These are phyloP conservation scores for Drosophila phalerata DNA, from an alignment of 2,888 invertebrate species.

Conservation along the genomic window DNA sequence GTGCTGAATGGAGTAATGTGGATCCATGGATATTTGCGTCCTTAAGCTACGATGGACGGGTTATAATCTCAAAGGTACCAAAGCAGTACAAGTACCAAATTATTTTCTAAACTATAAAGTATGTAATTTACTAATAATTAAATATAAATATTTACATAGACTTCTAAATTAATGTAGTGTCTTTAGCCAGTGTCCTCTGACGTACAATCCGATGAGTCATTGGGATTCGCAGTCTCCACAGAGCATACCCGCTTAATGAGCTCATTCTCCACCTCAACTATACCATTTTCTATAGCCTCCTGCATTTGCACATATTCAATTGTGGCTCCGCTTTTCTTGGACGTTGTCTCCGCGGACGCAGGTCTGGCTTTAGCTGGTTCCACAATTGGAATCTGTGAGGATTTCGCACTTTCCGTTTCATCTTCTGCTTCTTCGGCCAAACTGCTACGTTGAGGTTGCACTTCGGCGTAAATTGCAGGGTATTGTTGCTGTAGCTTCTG, in stretches of 20 bases:
- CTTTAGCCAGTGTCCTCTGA: conserved; percentile 87
- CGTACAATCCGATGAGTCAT: conserved; percentile 89
- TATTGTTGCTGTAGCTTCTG: conserved; percentile 91
- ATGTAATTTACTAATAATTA: conserved; percentile 19
- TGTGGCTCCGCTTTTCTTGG: conserved; percentile 75
- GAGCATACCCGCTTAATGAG: conserved; percentile 86
- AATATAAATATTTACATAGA: conserved; percentile 21
- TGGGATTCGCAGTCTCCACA: conserved; percentile 88
- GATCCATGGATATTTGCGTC: conserved; percentile 99
- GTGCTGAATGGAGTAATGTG: conserved; percentile 98
- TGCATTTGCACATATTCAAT: conserved; percentile 86
- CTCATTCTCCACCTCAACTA: conserved; percentile 84
- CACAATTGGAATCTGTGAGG: conserved; percentile 2
- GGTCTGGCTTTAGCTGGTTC: conserved; percentile 42
- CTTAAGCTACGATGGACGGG: conserved; percentile 96
- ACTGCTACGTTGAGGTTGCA: conserved; percentile 86
- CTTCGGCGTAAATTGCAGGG: conserved; percentile 89
- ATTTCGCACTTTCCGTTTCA: conserved; percentile 83
- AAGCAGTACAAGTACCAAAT: conserved; percentile 97
- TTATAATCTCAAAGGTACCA: conserved; percentile 97
- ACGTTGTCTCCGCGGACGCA: conserved; percentile 54
- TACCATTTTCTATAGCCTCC: conserved; percentile 84
- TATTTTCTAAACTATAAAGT: conserved; percentile 87
- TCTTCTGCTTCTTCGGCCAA: conserved; percentile 86
- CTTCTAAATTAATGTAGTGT: conserved; percentile 16